Base-by-base conservation (phyloP, 2,797 vertebrate species). In the Anguilla marmorata region DNA sequence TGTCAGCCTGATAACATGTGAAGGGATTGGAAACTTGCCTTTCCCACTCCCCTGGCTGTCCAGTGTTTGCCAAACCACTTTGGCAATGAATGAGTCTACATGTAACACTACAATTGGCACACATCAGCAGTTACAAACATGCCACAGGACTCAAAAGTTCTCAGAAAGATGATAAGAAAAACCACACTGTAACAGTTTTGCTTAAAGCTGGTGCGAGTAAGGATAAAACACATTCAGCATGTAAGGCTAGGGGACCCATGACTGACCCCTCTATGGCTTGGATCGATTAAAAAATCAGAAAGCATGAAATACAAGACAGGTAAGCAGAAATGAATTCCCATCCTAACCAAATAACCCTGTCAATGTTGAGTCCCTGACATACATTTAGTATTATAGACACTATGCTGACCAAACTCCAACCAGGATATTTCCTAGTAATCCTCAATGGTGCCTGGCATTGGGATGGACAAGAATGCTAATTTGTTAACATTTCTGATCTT, bases 241-340 rank as follows among this genome's bases (percentile, higher is more conserved):
- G 41, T 87, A 66, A 30, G 74, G 79, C 80, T 63, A 41, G 63
- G 58, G 52, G 80, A 45, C 48, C 30, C 41, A 24, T 48, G 56
- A 54, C 58, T 87, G 79, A 79, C 82, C 86, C 86, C 87, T 87
- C 83, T 69, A 82, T 84, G 80, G 79, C 80, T 87, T 72, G 12
- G 41, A 45, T 50, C 69, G 79, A 60, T 84, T 52, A 69, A 27
- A 37, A 50, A 63, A 84, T 19, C 33, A n/a, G 30, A 87, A 41
- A 58, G 33, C 19, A 86, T 50, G 6, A 83, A 50, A 45, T n/a
- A 24, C 45, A 83, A 48, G 50, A 83, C 45, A 83, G 24, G 54
- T 41, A 30, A 84, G 24, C 82, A 52, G 82, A 52, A 54, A 84
- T 4, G 9, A 84, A 27, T 9, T 48, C 37, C 33, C 37, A 16